Evolutionary conservation across 2,113 vertebrate species (phyloP), one percentile per base, ranked within the genome.

Genomic region (Dolichotis patagonum): DNA sequence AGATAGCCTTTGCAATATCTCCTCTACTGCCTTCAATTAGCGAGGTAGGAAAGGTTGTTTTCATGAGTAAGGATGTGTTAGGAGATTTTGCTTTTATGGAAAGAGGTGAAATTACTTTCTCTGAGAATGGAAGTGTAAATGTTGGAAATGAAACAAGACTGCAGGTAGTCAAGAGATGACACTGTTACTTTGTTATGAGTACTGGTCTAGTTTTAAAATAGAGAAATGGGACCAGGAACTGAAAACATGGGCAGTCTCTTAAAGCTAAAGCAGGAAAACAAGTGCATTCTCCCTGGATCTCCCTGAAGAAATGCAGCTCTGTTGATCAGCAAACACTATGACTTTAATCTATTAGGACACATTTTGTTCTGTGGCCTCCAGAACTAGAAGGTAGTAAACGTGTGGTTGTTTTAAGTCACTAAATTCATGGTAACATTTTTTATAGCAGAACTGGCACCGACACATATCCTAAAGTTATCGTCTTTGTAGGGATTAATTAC

Each of bases 381-480:
- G 28, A 81, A 91, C 17, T 60, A 32, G n/a, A 87, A 28, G 26
- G 22, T 24, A 75, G 75, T 90, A 73, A 24, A 60, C 35, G 28
- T 67, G 2, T 77, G 16, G 38, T 87, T 83, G 24, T 54, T 49
- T 65, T n/a, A 88, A 58, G 26, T 3, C 14, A 84, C 7, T n/a
- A 87, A 58, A 26, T 69, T 46, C 88, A 14, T 73, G 35, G 16
- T 32, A 49, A 4, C 11, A 28, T 46, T 77, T 85, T 9, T 62
- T 58, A 58, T 1, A 81, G 12, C 35, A 56, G 17, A 69, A 65
- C 85, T 11, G 49, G 5, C 87, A 90, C 82, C 4, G 46, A 54
- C 26, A 16, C 1, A 77, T 5, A 1, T 58, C 20, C 1, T 56
- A 20, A 49, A 11, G 1, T 9, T 35, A 63, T 2, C 4, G 62